Conservation (phyloP, 2,113 vertebrate species). For the Ictalurus punctatus region DNA sequence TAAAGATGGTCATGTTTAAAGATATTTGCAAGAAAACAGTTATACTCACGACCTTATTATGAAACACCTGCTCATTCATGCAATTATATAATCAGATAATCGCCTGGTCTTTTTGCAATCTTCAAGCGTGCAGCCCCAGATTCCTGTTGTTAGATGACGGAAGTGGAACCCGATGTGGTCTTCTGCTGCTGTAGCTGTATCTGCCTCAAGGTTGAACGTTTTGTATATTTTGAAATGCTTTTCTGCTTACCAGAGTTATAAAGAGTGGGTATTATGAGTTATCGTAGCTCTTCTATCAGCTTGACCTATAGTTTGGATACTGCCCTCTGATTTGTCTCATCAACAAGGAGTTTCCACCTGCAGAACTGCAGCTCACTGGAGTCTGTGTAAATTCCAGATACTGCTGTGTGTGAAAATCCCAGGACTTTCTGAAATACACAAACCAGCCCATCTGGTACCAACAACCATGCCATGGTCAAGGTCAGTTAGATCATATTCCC, state of each 20-base stretch:
- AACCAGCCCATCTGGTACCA: background rate
- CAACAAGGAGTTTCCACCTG: background rate
- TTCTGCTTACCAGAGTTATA: background rate
- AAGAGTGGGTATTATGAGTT: background rate
- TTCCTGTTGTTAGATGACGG: background rate
- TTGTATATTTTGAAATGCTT: background rate
- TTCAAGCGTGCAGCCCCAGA: background rate
- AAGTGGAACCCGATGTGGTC: background rate
- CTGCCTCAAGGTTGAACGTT: background rate
- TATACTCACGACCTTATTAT: background rate
- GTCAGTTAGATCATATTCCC: background rate
- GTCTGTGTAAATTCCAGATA: background rate
- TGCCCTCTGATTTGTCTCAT: background rate
- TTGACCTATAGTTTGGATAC: background rate
- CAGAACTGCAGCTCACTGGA: background rate
- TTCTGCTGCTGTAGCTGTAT: too few relatives aligned
- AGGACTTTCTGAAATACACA: background rate
- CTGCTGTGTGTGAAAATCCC: background rate
- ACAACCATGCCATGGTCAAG: background rate
- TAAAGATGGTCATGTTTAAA: background rate
- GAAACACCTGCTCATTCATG: background rate
- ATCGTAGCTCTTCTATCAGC: background rate
- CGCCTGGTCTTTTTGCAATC: background rate
- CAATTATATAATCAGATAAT: background rate
- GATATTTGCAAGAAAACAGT: background rate